Evolutionary conservation across 2,797 vertebrate species (phyloP), one percentile per base, ranked within the genome.

Genomic region (Sebastes melanostomus): DNA sequence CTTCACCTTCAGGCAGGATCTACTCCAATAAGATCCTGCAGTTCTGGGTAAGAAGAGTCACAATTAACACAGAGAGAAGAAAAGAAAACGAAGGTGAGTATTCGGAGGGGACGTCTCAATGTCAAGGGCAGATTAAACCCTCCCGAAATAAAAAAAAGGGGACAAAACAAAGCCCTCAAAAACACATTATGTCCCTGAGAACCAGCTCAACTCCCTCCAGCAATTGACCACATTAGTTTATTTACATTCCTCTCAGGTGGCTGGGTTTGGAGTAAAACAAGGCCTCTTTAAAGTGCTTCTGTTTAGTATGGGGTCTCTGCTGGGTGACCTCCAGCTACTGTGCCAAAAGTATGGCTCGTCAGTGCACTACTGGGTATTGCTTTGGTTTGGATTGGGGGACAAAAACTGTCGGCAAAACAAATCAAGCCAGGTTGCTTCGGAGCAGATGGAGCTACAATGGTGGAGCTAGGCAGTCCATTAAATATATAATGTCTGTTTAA

Each of bases 121-220:
- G 60, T 72, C 52, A 34, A 25, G 50, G 66, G 65, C 72, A 46
- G 27, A 69, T 78, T 75, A 76, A 75, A 76, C 69, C 66, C 27
- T 38, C 34, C 66, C 18, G 7, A 42, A 66, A 52, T 13, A 32
- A 69, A 65, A 59, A 18, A 70, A 77, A 50, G n/a, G 58, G 56
- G 77, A 80, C 66, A 65, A 81, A 83, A 75, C 27, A 67, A 60
- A 70, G 85, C 78, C 81, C 79, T 85, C 81, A 75, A 86, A 84
- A 80, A 89, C 81, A 73, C 68, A 66, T 25, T 5, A 80, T 82
- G 85, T 93, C 92, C 91, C 93, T 90, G 91, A 94, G 92, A 88
- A 85, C 56, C 85, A 81, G 82, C 71, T 85, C 77, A 59, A 60
- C 54, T 78, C 62, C 52, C 74, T 71, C 63, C 66, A 59, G 66